Percentiles rank a stretch among this genome's conserved stretches.
phyloP scores from a whole-genome alignment of 2,113 vertebrate species.

The Syrrhaptes paradoxus region DNA sequence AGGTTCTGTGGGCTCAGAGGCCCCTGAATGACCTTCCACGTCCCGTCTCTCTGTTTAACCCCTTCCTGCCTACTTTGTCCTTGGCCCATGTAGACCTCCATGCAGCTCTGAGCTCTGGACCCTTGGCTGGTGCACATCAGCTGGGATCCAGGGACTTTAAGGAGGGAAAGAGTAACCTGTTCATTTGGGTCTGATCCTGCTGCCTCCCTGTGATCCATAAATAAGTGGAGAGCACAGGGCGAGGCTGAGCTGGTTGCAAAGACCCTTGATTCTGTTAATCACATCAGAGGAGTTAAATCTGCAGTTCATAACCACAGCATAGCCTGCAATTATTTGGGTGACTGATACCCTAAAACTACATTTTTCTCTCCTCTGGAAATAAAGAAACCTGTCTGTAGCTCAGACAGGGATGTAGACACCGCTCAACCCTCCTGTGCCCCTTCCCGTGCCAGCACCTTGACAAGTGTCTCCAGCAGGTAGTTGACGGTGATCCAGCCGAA shows the following conservation, averaged over 20 bases:
- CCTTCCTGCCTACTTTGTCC: constrained; percentile 55
- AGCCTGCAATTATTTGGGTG: neutral
- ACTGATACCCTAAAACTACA: neutral
- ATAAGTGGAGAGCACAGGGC: neutral
- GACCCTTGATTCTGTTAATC: too few species aligned
- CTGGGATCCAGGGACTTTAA: neutral
- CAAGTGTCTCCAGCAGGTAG: constrained; percentile 81
- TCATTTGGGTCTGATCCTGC: accelerated
- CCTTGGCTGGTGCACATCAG: neutral
- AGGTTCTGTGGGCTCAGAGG: neutral
- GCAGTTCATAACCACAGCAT: neutral
- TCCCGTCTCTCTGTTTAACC: neutral
- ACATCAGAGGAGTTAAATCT: accelerated
- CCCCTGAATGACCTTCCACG: neutral
- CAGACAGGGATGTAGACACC: too few species aligned
- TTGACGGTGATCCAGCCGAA: constrained; percentile 90
- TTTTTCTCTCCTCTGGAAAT: neutral
- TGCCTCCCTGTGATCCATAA: neutral
- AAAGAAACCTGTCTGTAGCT: neutral
- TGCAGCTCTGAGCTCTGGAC: constrained; percentile 70
- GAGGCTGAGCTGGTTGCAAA: neutral
- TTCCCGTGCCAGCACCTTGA: constrained; percentile 59
- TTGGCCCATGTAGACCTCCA: constrained; percentile 78
- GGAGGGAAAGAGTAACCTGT: neutral
- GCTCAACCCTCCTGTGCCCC: neutral